Evolutionary conservation across 2,888 invertebrate species (phyloP).

Genomic region (Seladonia tumulorum): DNA sequence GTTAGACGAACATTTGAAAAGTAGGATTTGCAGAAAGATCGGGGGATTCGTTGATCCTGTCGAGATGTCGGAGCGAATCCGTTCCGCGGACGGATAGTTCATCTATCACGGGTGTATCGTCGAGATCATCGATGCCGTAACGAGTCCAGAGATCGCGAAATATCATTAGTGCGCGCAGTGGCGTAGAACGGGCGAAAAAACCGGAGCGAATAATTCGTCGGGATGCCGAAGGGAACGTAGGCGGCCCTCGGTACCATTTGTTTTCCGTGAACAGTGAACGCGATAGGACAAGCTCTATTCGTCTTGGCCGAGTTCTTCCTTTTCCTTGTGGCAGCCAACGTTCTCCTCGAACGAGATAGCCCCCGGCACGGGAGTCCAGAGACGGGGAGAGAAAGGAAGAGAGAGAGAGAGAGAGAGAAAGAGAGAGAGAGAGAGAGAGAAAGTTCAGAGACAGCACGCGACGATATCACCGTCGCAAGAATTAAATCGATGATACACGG

Average conservation of each 20-base stretch:
- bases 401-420: not conserved
- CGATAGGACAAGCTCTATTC: slow-evolving; percentile 73
- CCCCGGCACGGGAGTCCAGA: slow-evolving; percentile 47
- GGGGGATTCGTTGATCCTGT: not conserved
- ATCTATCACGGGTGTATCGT: slow-evolving; percentile 5
- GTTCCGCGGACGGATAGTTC: not conserved
- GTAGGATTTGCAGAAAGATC: not conserved
- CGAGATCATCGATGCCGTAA: slow-evolving; percentile 33
- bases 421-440: not conserved
- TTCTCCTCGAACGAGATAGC: slow-evolving; percentile 53
- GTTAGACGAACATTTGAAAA: not conserved
- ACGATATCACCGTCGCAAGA: slow-evolving; percentile 45
- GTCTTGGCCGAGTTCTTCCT: slow-evolving; percentile 66
- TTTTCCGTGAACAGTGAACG: slow-evolving; percentile 62
- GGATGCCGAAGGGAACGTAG: slow-evolving; percentile 68
- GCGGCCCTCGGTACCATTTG: slow-evolving; percentile 73
- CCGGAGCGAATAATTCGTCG: slow-evolving; percentile 69
- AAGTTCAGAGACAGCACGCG: slow-evolving; percentile 44
- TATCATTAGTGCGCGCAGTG: slow-evolving; percentile 71
- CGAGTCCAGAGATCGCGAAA: slow-evolving; percentile 59
- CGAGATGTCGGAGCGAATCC: not conserved
- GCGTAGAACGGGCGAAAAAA: slow-evolving; percentile 70
- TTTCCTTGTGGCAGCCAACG: slow-evolving; percentile 49
- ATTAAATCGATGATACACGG: slow-evolving; percentile 60
- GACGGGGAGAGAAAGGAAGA: not conserved